Conservation (phyloP, 2,113 vertebrate genomes). For the Eurypyga helias region DNA sequence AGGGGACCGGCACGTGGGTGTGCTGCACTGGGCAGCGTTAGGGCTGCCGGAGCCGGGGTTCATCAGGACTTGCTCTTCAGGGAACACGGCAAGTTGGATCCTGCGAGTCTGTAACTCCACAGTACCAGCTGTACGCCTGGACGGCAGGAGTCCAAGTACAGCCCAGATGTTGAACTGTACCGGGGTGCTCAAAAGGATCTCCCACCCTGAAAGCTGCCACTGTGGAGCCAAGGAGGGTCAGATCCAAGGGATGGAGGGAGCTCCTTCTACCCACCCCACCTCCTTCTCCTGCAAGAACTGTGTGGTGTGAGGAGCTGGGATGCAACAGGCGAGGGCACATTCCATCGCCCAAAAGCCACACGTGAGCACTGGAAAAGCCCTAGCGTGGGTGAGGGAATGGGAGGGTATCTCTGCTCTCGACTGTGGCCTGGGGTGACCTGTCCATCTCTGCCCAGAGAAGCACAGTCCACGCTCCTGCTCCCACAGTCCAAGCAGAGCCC, state of each 20-base stretch:
- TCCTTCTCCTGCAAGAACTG: background rate
- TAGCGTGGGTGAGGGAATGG: background rate
- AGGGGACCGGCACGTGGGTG: background rate
- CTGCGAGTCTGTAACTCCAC: background rate
- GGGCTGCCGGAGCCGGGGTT: background rate
- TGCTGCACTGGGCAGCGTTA: fast-evolving
- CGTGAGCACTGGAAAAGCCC: background rate
- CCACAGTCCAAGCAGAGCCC: too few relatives aligned
- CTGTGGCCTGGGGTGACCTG: background rate
- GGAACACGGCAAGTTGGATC: background rate
- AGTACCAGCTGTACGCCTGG: fast-evolving
- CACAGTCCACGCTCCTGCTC: fast-evolving
- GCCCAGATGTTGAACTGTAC: background rate
- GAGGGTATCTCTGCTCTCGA: background rate
- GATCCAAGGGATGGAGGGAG: background rate
- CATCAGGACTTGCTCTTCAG: background rate
- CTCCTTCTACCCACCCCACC: background rate
- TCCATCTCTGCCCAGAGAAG: background rate
- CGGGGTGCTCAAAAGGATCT: background rate
- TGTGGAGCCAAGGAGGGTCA: background rate
- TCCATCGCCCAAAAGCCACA: background rate
- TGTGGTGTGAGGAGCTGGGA: background rate
- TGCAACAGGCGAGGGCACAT: background rate
- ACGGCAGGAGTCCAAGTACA: background rate
- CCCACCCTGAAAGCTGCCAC: background rate